Evolutionary conservation across 2,797 vertebrate genomes (phyloP), one percentile per base, ranked within the genome.

Genomic region (Strix occidentalis): DNA sequence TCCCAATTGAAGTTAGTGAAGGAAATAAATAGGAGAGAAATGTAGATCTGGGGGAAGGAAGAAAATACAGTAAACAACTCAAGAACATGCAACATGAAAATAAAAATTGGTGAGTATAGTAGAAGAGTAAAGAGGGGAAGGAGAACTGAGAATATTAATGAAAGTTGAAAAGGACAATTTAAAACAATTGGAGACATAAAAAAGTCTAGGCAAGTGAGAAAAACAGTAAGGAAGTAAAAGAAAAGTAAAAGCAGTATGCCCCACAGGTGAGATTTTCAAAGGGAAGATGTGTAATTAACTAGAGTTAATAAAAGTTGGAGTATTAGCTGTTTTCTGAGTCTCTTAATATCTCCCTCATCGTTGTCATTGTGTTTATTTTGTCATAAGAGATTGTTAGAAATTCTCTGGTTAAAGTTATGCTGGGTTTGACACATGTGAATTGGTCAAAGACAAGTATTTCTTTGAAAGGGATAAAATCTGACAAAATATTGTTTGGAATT

Each of bases 181-280:
- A 87, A 87, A 94, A 68, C 26, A 80, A 89, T 63, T 48, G 31
- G 72, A 97, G 61, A 39, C 50, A 41, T 48, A 69, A 90, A 89
- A 94, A 58, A 0, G 8, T 76, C 75, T 95, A 94, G 93, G 92
- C 57, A 91, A 91, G 65, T 11, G 14, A 95, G 33, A 92, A 92
- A 87, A 95, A 13, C 26, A 35, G 18, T 53, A 77, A 83, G 50
- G 35, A 92, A 80, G 43, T 65, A 83, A 80, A 75, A 70, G 43
- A 82, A 87, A 94, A 10, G 4, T 71, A 75, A 81, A 91, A 69
- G 37, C 10, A 35, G 8, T 50, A 39, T 93, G 68, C 26, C 81
- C 35, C 53, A 93, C 81, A 96, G 92, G 75, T 80, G 75, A 95
- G 43, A 75, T 83, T 94, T 93, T 95, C 76, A 95, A 94, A 95